Evolutionary conservation across 53 echinoderm and acorn worm genomes (phyloP), one percentile per base, ranked within the genome.

Genomic region (Astropecten irregularis): DNA sequence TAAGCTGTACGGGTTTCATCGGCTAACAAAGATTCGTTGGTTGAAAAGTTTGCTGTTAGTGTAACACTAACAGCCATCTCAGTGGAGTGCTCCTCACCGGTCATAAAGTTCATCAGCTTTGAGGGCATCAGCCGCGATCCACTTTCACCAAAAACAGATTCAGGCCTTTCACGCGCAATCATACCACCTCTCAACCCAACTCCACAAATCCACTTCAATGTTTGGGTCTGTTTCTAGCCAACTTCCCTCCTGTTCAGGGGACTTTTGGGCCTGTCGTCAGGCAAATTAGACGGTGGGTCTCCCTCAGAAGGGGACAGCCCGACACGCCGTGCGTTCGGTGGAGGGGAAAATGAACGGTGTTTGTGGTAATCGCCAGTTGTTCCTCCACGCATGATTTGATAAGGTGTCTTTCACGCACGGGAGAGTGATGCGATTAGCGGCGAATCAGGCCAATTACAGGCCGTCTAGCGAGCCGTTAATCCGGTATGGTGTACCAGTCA

Each of bases 401-500:
- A 61, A 61, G 9, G 61, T 44, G 79, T 79, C 79, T 48, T 79
- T 79, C 79, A 62, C 79, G 79, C 79, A 47, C 79, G 62, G 33
- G 21, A 27, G 32, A 40, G 19, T 79, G 79, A 79, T 33, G 30
- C 62, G 79, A 79, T 79, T 79, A 79, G 61, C 79, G 79, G 79
- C 62, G 79, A 79, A 79, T 79, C 79, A 79, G 79, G 79, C 79
- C 79, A 79, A 79, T 79, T 79, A 79, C 61, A 3, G 79, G 61
- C 79, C 79, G 79, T 60, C 79, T 44, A 8, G 47, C 60, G 79
- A 60, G 62, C 47, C 79, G 61, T 33, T 79, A 79, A 79, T 79
- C 79, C 79, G 79, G 79, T 79, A 79, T 40, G 22, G 60, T 79
- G 79, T 79, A 60, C 61, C 46, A 21, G 62, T 25, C 44, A 25